phyloP scores from a whole-genome alignment of 2,888 invertebrate genomes.

The Dinocampus coccinellae region DNA sequence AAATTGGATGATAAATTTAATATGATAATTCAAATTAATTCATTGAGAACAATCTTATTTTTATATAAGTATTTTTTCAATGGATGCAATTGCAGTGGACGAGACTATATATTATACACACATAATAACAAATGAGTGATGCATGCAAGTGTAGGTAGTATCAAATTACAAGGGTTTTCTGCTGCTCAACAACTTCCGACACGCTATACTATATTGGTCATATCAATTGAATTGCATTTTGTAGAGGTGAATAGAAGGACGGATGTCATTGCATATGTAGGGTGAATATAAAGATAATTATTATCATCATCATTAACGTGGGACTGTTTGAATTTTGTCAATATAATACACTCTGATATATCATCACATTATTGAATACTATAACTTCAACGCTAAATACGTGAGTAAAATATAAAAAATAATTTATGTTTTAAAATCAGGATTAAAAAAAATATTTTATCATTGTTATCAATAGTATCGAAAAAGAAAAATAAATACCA shows the following conservation, averaged over 20 bases:
- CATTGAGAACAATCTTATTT: neutral
- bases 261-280: constrained; percentile 9
- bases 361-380: neutral
- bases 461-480: neutral
- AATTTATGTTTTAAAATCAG: no score
- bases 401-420: no score
- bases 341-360: neutral
- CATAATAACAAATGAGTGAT: neutral
- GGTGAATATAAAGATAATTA: no score
- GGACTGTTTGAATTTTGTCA: constrained; percentile 7
- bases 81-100: neutral
- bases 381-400: constrained; percentile 1
- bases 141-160: neutral
- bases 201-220: neutral
- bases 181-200: constrained; percentile 19
- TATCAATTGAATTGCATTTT: constrained; percentile 15
- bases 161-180: constrained; percentile 10
- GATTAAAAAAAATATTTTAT: no score
- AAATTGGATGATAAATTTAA: neutral
- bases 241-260: neutral
- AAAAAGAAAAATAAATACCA: neutral
- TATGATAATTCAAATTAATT: neutral
- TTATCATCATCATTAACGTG: constrained; percentile 18
- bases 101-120: neutral
- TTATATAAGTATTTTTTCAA: neutral